Conservation (phyloP, 2,888 invertebrate species). For the Dolichopus griseipennis region DNA sequence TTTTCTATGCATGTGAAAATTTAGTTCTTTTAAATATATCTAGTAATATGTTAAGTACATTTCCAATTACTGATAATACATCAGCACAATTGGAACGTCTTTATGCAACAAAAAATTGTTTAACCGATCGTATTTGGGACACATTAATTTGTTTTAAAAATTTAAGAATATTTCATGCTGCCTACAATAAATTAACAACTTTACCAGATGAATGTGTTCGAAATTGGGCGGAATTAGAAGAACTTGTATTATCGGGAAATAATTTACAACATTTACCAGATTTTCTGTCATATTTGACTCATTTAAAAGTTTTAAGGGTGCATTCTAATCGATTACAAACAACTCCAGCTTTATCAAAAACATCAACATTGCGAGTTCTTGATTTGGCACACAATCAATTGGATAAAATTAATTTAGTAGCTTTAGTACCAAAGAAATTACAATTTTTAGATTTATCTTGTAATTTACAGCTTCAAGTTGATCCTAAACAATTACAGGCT, state of each 20-base stretch:
- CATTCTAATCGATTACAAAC: slow-evolving; percentile 72
- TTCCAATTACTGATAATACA: slow-evolving; percentile 55
- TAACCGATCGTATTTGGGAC: slow-evolving; percentile 60
- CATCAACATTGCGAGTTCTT: slow-evolving; percentile 64
- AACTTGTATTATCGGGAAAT: slow-evolving; percentile 74
- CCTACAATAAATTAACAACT: slow-evolving; percentile 66
- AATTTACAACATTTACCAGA: slow-evolving; percentile 66
- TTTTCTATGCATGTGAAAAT: slow-evolving; percentile 58
- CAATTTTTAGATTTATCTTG: slow-evolving; percentile 80
- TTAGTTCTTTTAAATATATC: slow-evolving; percentile 66
- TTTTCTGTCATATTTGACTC: slow-evolving; percentile 60
- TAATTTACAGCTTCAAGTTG: slow-evolving; percentile 71
- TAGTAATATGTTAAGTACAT: slow-evolving; percentile 63
- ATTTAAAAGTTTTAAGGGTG: slow-evolving; percentile 64
- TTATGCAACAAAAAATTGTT: slow-evolving; percentile 66
- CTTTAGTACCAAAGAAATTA: slow-evolving; percentile 69
- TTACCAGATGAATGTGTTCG: slow-evolving; percentile 65
- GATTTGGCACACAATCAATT: slow-evolving; percentile 80
- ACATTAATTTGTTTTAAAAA: slow-evolving; percentile 56
- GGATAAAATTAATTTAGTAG: slow-evolving; percentile 66
- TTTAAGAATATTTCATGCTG: slow-evolving; percentile 62
- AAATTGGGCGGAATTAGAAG: slow-evolving; percentile 72
- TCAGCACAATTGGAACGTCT: slow-evolving; percentile 58
- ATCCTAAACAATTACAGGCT: slow-evolving; percentile 70
- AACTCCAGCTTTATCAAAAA: slow-evolving; percentile 67